phyloP scores from a whole-genome alignment of 2,888 invertebrate genomes.

The Lycocerus yunnanus region DNA sequence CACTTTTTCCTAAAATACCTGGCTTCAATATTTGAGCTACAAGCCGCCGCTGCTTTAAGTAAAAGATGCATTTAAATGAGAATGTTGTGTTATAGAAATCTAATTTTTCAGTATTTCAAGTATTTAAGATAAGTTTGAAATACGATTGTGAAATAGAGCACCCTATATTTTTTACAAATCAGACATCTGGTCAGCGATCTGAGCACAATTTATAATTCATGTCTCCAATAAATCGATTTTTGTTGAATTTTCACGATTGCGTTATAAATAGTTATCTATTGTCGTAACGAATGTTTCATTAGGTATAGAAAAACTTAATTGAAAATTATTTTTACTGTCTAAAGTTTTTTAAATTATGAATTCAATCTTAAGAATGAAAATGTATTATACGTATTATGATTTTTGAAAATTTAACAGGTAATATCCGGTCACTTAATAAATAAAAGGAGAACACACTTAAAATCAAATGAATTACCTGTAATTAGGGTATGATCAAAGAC shows the following conservation, averaged over 20 bases:
- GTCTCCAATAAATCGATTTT: not conserved
- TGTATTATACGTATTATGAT: too few species aligned
- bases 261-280: not conserved
- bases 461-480: conserved; percentile 48
- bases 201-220: not conserved
- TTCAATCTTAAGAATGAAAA: too few species aligned
- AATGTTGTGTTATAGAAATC: too few species aligned
- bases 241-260: not conserved
- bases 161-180: not conserved
- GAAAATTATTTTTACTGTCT: not conserved
- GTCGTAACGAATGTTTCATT: not conserved
- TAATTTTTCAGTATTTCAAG: too few species aligned
- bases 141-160: not conserved
- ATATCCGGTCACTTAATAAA: conserved; percentile 24
- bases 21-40: too few species aligned
- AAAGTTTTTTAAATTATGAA: too few species aligned
- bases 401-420: not conserved
- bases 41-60: too few species aligned
- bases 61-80: too few species aligned
- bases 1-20: too few species aligned
- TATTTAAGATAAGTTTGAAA: not conserved
- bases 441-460: conserved; percentile 27
- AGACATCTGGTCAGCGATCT: not conserved
- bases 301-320: not conserved
- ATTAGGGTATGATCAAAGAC: conserved; percentile 48